A percentile compares a stretch with the other conserved stretches of the same genome.
Evolutionary conservation across 1,140 invertebrate genomes (phyloP).

Genomic region (Caenorhabditis brenneri): DNA sequence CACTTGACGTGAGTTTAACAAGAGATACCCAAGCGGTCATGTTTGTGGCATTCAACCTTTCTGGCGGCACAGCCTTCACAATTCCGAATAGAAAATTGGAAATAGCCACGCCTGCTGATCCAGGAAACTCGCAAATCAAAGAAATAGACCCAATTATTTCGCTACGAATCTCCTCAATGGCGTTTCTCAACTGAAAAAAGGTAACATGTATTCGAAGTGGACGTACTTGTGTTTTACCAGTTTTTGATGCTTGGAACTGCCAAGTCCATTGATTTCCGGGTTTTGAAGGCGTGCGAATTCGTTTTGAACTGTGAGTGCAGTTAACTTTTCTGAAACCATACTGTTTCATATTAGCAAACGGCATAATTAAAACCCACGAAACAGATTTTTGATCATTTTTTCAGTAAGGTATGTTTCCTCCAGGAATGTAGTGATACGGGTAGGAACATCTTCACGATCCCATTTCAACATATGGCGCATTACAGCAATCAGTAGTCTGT

Average conservation of each 20-base stretch:
- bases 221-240: background rate
- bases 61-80: constrained; percentile 2
- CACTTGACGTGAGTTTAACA: constrained; percentile 22
- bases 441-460: constrained; percentile 31
- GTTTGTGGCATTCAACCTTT: constrained; percentile 3
- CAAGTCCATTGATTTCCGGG: constrained; percentile 51
- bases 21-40: constrained; percentile 41
- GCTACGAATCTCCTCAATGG: constrained; percentile 34
- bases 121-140: background rate
- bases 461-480: constrained; percentile 20
- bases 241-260: constrained; percentile 45
- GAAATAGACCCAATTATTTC: background rate
- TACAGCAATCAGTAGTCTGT: constrained; percentile 1
- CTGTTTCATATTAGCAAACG: background rate
- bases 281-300: constrained; percentile 44
- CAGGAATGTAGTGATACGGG: constrained; percentile 13
- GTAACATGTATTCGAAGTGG: background rate
- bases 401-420: constrained; percentile 16
- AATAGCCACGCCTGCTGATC: background rate
- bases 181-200: constrained; percentile 38
- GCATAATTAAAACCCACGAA: constrained; percentile 38
- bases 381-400: constrained; percentile 21
- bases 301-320: constrained; percentile 9
- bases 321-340: background rate
- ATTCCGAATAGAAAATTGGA: background rate